Conservation (phyloP, 2,797 vertebrate species). For the Sarcophilus harrisii region DNA sequence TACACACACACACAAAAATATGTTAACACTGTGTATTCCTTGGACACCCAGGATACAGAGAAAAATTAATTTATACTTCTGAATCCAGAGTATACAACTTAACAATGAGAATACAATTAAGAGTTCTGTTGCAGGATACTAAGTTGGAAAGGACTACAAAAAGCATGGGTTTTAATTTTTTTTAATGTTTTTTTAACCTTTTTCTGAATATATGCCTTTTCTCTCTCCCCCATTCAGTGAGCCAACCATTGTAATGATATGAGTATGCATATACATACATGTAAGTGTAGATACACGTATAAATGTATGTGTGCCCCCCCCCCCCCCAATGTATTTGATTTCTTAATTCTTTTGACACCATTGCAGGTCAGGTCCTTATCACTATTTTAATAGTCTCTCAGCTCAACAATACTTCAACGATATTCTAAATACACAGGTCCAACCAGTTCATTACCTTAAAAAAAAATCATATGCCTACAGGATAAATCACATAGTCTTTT, state of each 20-base stretch:
- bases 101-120: too few relatives aligned
- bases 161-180: neutral
- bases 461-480: neutral
- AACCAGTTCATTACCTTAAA: neutral
- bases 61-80: too few relatives aligned
- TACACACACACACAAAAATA: neutral
- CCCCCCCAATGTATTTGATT: neutral
- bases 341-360: neutral
- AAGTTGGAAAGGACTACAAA: too few relatives aligned
- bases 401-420: neutral
- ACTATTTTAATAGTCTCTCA: neutral
- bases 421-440: neutral
- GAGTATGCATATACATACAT: neutral
- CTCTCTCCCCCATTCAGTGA: neutral
- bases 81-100: too few relatives aligned
- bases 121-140: too few relatives aligned
- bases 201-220: neutral
- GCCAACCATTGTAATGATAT: neutral
- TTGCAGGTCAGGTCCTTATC: neutral
- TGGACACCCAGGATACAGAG: too few relatives aligned
- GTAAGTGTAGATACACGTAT: too few relatives aligned
- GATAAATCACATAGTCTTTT: neutral
- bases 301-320: too few relatives aligned
- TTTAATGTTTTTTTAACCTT: neutral
- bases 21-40: too few relatives aligned